Conservation (phyloP, 2,888 invertebrate species). For the Heliconius cydno region DNA sequence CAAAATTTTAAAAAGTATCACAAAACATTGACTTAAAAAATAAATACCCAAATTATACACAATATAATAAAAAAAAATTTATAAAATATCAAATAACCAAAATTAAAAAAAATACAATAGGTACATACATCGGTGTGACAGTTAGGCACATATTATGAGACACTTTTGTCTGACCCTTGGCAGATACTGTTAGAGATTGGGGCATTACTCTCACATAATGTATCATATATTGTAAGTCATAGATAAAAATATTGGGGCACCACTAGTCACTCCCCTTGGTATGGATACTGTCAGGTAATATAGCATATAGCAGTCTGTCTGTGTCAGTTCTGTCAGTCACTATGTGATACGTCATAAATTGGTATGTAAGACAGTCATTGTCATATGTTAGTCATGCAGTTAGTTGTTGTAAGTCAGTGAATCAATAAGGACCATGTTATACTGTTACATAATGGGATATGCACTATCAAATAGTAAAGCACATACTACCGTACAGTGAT, state of each 20-base stretch:
- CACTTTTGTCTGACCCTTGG: background rate
- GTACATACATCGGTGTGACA: constrained; percentile 5
- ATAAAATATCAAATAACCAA: background rate
- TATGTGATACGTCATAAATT: background rate
- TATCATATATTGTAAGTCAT: background rate
- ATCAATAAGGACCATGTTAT: background rate
- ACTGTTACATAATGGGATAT: background rate
- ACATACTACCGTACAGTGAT: background rate
- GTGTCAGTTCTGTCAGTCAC: background rate
- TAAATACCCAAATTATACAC: background rate
- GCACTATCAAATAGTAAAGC: background rate
- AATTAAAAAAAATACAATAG: background rate
- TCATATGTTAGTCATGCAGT: background rate
- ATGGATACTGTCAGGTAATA: background rate
- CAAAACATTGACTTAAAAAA: background rate
- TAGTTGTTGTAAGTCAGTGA: background rate
- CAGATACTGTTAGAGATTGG: background rate
- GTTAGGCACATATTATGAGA: background rate
- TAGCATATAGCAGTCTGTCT: background rate
- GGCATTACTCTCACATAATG: background rate
- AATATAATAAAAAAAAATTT: background rate
- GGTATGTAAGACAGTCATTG: background rate
- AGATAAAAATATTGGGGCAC: background rate
- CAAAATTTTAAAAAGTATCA: too few relatives aligned
- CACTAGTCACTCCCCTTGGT: background rate